phyloP scores from a whole-genome alignment of 2,113 vertebrate species.

The Plecturocebus donacophilus region DNA sequence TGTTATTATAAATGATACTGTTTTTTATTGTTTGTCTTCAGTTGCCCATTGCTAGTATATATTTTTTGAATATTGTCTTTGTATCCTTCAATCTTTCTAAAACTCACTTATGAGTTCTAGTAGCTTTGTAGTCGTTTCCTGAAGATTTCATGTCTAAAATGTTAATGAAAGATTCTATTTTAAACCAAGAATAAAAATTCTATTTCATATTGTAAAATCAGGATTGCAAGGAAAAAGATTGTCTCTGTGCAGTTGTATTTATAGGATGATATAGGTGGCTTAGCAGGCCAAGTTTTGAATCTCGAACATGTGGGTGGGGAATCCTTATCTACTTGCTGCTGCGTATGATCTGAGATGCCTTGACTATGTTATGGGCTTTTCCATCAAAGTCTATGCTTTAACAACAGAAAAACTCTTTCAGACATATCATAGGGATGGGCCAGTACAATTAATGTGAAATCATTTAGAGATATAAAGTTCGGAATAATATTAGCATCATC shows the following conservation, averaged over 20 bases:
- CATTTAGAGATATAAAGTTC: not conserved
- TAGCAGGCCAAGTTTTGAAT: not conserved
- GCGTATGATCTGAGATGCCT: not conserved
- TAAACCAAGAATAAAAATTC: constrained; percentile 33
- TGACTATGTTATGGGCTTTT: not conserved
- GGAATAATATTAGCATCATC: not conserved
- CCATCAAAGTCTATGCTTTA: not conserved
- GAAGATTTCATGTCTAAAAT: constrained; percentile 13
- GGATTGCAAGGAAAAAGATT: not conserved
- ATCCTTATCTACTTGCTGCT: not conserved
- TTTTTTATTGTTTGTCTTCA: constrained; percentile 10
- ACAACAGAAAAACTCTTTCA: not conserved
- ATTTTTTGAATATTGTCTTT: not conserved
- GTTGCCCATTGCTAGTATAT: not conserved
- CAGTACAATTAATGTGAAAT: not conserved
- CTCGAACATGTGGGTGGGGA: not conserved
- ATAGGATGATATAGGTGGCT: not conserved
- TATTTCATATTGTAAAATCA: constrained; percentile 1
- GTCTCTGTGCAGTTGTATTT: not conserved
- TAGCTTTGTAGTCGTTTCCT: not conserved
- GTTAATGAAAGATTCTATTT: not conserved
- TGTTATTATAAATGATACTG: not conserved
- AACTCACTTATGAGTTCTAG: not conserved
- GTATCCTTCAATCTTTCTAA: not conserved
- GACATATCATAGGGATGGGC: not conserved